Evolutionary conservation across 1,140 invertebrate species (phyloP), one percentile per base, ranked within the genome.

Genomic region (Periplaneta americana): DNA sequence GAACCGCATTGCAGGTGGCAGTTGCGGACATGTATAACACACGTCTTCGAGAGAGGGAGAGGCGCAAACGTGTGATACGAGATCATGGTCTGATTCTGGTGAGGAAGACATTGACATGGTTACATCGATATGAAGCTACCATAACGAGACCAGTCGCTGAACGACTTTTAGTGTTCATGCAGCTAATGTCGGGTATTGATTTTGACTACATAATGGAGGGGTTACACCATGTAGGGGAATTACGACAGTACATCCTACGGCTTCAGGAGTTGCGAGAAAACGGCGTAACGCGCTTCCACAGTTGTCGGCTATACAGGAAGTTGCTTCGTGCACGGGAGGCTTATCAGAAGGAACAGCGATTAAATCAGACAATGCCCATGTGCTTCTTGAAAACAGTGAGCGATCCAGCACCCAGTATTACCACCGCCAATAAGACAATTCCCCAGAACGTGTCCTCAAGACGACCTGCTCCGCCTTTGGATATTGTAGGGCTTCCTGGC

Each of bases 151-250:
- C 34, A 88, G 85, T 89, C n/a, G 89, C 90, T 79, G 94, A 95
- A 82, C 91, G 91, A 82, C 86, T 97, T 32, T 84, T 93, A 0
- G 87, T 91, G 28, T 94, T 96, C 82, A 93, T 94, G 91, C 94
- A 95, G 84, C 91, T 97, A 17, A 89, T 94, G 78, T 88, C 89
- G 9, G 94, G 95, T 3, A 87, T 93, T 39, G 91, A 95, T 76
- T 96, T 95, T 88, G 95, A 96, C 87, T 91, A 91, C 80, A 90
- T 96, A 10, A 89, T 96, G 85, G 96, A 97, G 86, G 92, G 93
- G 0, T 84, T 97, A 17, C 91, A 93, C 85, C 90, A 92, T 85
- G 93, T 92, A 86, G 91, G 91, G 15, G 93, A 96, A 85, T 85
- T 96, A 8, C 92, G 92, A 81, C 91, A 91, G 83, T 90, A 89